These are phyloP conservation scores for Crenichthys baileyi DNA, from an alignment of 2,797 vertebrate genomes.

Conservation along the genomic window DNA sequence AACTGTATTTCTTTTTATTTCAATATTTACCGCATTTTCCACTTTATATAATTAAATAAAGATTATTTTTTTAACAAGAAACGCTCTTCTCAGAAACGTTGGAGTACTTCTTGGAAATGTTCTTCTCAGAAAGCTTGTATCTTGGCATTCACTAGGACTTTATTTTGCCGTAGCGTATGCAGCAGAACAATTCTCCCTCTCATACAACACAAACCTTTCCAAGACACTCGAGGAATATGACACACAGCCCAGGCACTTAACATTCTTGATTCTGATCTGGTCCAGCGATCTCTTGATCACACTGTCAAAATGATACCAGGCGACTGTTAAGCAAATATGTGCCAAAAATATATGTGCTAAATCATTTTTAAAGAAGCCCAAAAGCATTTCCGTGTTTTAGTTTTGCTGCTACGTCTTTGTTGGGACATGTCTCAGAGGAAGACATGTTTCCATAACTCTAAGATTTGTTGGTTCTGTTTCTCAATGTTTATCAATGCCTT, in stretches of 20 bases:
- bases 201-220: background rate
- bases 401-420: background rate
- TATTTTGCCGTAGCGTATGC: background rate
- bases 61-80: background rate
- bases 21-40: background rate
- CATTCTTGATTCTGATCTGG: background rate
- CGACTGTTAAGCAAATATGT: background rate
- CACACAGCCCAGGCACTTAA: background rate
- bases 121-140: background rate
- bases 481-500: background rate
- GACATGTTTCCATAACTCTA: background rate
- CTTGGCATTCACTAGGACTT: background rate
- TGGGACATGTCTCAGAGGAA: background rate
- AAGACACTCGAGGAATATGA: background rate
- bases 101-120: background rate
- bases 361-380: background rate
- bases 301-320: background rate
- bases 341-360: no score
- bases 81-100: slow-evolving; percentile 3
- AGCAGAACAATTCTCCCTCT: background rate
- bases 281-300: background rate
- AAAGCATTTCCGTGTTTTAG: background rate
- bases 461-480: background rate
- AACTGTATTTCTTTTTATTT: background rate
- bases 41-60: slow-evolving; percentile 5